A percentile compares a stretch with the other conserved stretches of the same genome.
Conservation (phyloP, 1,140 invertebrate species). For the Drosophila ananassae region DNA sequence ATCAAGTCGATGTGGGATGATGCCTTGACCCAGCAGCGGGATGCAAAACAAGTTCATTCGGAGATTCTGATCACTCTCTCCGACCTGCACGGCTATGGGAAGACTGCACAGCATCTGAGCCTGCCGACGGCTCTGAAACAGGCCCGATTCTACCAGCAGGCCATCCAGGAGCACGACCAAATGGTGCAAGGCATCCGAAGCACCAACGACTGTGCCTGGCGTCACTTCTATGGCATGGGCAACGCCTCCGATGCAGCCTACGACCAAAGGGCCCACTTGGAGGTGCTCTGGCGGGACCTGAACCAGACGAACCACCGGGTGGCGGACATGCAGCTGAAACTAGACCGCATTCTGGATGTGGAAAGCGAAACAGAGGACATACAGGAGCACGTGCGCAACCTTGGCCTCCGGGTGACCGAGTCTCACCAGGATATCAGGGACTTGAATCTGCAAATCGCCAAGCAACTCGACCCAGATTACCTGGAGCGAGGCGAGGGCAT, state of each 20-base stretch:
- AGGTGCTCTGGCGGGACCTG: slow-evolving; percentile 75
- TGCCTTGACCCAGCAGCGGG: slow-evolving; percentile 37
- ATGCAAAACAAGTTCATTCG: slow-evolving; percentile 37
- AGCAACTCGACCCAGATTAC: slow-evolving; percentile 59
- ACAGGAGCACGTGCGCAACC: slow-evolving; percentile 82
- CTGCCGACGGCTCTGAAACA: slow-evolving; percentile 75
- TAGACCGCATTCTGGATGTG: slow-evolving; percentile 83
- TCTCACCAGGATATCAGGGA: slow-evolving; percentile 59
- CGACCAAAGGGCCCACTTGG: slow-evolving; percentile 79
- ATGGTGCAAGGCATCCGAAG: slow-evolving; percentile 61
- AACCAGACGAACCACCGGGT: slow-evolving; percentile 74
- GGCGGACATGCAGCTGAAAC: slow-evolving; percentile 68
- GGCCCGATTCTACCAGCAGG: slow-evolving; percentile 72
- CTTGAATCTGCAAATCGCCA: slow-evolving; percentile 31
- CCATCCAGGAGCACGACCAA: slow-evolving; percentile 66
- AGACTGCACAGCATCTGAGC: slow-evolving; percentile 70
- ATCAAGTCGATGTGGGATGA: slow-evolving; percentile 52
- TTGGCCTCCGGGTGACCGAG: slow-evolving; percentile 65
- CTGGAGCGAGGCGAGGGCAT: slow-evolving; percentile 54
- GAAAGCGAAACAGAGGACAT: slow-evolving; percentile 84
- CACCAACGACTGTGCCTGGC: slow-evolving; percentile 70
- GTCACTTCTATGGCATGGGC: slow-evolving; percentile 68
- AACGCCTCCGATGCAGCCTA: slow-evolving; percentile 75
- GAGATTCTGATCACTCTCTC: slow-evolving; percentile 62
- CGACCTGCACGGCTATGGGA: slow-evolving; percentile 68